These are phyloP conservation scores for Eupithecia exiguata DNA, from an alignment of 2,888 invertebrate species.

Conservation along the genomic window DNA sequence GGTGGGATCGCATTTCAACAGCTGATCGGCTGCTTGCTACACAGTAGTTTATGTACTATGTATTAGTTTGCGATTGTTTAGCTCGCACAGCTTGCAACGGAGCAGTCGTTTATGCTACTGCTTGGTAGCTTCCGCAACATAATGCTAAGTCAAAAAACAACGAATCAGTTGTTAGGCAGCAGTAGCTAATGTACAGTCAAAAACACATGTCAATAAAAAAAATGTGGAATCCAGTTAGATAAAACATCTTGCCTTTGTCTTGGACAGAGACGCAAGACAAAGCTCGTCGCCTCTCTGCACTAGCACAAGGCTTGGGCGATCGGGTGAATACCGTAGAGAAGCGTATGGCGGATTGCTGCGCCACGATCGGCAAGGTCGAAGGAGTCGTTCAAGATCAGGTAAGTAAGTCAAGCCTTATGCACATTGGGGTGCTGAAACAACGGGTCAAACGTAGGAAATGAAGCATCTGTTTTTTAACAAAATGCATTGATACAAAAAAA, in stretches of 20 bases:
- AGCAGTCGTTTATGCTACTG: background rate
- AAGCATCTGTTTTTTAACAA: background rate
- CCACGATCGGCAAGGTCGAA: constrained; percentile 55
- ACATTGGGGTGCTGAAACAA: background rate
- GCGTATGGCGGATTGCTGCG: constrained; percentile 63
- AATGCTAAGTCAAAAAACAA: background rate
- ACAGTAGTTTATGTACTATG: too few species aligned
- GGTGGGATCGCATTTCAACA: too few species aligned
- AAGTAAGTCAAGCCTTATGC: background rate
- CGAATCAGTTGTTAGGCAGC: background rate
- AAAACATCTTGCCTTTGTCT: background rate
- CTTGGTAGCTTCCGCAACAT: background rate
- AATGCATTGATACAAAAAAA: background rate
- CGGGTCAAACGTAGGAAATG: background rate
- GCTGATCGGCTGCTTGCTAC: too few species aligned
- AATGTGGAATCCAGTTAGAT: background rate
- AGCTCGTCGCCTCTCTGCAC: background rate
- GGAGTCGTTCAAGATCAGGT: constrained; percentile 64
- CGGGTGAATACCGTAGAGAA: constrained; percentile 63
- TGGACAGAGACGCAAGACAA: background rate
- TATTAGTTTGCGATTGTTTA: too few species aligned
- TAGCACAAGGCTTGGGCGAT: constrained; percentile 13
- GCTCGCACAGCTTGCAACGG: background rate
- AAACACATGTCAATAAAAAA: too few species aligned
- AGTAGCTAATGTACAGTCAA: background rate